Evolutionary conservation across 2,888 invertebrate genomes (phyloP).

Genomic region (Tridacna gigas): DNA sequence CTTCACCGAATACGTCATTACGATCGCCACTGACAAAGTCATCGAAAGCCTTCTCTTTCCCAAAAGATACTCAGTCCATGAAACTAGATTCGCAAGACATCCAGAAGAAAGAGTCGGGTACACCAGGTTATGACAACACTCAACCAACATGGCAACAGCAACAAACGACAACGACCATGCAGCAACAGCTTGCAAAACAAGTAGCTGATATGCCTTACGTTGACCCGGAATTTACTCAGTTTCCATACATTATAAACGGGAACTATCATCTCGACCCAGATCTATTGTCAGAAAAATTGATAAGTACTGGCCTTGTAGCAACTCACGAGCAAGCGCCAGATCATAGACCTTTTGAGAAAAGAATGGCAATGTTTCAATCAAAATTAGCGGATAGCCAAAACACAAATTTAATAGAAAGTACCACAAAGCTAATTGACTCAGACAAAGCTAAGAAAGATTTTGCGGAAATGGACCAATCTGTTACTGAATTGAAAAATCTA

Average conservation of each 20-base stretch:
- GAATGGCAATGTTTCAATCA: neutral
- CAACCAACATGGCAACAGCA: slow-evolving; percentile 44
- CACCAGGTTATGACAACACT: slow-evolving; percentile 56
- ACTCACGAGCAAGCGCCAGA: slow-evolving; percentile 47
- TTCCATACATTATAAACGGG: slow-evolving; percentile 74
- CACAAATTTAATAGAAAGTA: neutral
- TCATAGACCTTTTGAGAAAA: neutral
- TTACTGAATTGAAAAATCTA: slow-evolving; percentile 76
- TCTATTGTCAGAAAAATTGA: slow-evolving; percentile 76
- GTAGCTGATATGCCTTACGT: slow-evolving; percentile 52
- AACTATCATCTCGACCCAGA: slow-evolving; percentile 79
- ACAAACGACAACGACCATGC: neutral
- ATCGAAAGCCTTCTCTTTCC: slow-evolving; percentile 54
- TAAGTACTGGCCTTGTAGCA: slow-evolving; percentile 78
- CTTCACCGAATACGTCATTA: slow-evolving; percentile 52
- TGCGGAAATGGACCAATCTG: slow-evolving; percentile 72
- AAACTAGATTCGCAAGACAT: neutral
- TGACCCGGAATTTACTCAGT: slow-evolving; percentile 70
- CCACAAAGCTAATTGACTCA: neutral
- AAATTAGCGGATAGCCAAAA: neutral
- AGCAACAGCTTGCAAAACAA: slow-evolving; percentile 25
- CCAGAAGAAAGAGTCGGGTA: slow-evolving; percentile 14
- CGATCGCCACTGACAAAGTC: slow-evolving; percentile 58
- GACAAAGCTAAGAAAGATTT: neutral
- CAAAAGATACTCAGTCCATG: slow-evolving; percentile 25